Evolutionary conservation across 1,140 invertebrate species (phyloP).

Genomic region (Chlorops oryzae): DNA sequence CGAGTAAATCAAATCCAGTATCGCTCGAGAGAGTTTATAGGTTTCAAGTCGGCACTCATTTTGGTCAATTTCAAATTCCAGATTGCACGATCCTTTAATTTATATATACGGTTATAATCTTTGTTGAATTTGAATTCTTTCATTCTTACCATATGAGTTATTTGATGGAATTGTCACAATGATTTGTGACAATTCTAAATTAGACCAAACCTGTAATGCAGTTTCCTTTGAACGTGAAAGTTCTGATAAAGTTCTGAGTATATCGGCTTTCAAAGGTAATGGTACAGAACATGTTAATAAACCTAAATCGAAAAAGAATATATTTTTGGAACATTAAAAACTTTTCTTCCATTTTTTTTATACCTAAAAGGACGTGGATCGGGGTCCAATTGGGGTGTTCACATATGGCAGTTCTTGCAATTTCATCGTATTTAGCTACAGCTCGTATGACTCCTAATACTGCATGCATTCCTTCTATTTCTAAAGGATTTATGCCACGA

Average conservation of each 20-base stretch:
- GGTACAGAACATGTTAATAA: conserved; percentile 81
- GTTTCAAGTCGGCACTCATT: conserved; percentile 84
- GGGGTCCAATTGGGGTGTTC: conserved; percentile 83
- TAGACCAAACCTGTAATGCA: conserved; percentile 76
- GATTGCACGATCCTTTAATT: conserved; percentile 20
- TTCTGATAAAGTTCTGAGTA: conserved; percentile 69
- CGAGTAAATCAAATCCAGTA: conserved; percentile 69
- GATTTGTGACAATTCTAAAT: conserved; percentile 79
- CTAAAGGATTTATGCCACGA: conserved; percentile 68
- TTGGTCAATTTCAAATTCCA: conserved; percentile 51
- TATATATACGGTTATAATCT: conserved; percentile 9
- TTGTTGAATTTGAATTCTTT: background rate
- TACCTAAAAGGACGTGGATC: conserved; percentile 62
- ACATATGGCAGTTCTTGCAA: conserved; percentile 70
- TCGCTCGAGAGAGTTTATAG: conserved; percentile 75
- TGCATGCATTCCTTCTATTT: conserved; percentile 79
- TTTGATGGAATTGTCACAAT: conserved; percentile 62
- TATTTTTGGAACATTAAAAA: background rate
- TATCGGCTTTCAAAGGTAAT: conserved; percentile 74
- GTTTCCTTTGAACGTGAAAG: conserved; percentile 68
- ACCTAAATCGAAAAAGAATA: conserved; percentile 46
- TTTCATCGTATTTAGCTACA: conserved; percentile 71
- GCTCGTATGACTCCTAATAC: conserved; percentile 71
- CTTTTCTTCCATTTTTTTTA: conserved; percentile 31
- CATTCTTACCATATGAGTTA: conserved; percentile 53